Evolutionary conservation across 2,888 invertebrate species (phyloP).

Genomic region (Globia sparganii): DNA sequence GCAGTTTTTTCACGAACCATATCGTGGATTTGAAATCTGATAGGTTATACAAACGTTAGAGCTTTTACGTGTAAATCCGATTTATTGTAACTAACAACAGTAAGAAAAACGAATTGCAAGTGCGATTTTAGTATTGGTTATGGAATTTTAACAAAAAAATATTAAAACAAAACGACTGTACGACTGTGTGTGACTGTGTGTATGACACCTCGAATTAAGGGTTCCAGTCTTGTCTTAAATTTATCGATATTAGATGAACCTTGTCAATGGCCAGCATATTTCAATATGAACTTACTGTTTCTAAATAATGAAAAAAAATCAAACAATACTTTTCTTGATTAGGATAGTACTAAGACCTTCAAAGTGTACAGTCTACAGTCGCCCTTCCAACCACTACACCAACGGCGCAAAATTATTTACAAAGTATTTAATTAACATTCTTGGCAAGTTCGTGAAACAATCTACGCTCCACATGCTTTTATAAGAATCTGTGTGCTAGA

Average conservation of each 20-base stretch:
- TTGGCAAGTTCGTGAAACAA: constrained; percentile 58
- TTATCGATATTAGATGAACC: background rate
- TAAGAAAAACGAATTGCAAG: too few relatives aligned
- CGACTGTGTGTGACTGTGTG: too few relatives aligned
- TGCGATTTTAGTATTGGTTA: too few relatives aligned
- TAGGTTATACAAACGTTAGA: background rate
- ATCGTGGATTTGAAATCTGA: background rate
- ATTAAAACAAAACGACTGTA: too few relatives aligned
- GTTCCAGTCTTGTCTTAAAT: background rate
- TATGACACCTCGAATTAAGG: background rate
- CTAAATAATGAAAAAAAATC: background rate
- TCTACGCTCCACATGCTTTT: constrained; percentile 54
- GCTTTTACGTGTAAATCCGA: background rate
- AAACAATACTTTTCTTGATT: background rate
- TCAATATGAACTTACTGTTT: background rate
- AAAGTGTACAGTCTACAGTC: constrained; percentile 5
- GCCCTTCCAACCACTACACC: constrained; percentile 18
- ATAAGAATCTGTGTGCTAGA: constrained; percentile 58
- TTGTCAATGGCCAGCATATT: background rate
- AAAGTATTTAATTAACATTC: constrained; percentile 65
- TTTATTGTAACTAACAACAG: background rate
- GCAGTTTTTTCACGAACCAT: background rate
- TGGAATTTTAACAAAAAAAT: too few relatives aligned
- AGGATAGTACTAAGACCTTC: constrained; percentile 5
- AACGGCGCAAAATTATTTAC: constrained; percentile 42